Conservation (phyloP, 2,797 vertebrate genomes). For the Artibeus jamaicensis region DNA sequence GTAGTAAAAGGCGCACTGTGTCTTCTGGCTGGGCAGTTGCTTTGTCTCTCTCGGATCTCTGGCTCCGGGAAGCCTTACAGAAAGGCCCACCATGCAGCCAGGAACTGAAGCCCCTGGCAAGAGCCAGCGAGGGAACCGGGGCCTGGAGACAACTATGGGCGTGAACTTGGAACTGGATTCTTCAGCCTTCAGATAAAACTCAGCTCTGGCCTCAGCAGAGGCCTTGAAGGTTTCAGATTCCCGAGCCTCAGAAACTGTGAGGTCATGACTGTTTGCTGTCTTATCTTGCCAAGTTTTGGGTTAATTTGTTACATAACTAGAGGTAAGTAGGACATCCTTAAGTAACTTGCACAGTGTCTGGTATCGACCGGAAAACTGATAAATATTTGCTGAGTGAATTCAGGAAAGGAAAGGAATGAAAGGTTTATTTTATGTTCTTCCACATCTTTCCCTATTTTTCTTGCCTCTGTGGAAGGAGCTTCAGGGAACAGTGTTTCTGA, state of each 20-base stretch:
- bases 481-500: not conserved
- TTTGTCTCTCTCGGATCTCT: not conserved
- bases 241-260: not conserved
- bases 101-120: not conserved
- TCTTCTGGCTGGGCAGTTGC: not conserved
- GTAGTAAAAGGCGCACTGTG: not conserved
- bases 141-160: not conserved
- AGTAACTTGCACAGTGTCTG: not conserved
- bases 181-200: not conserved
- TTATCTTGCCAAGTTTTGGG: not conserved
- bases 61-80: not conserved
- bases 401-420: conserved; percentile 11
- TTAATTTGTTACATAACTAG: conserved; percentile 19
- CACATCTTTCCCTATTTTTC: not conserved
- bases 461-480: not conserved
- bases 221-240: not conserved
- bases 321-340: not conserved
- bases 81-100: not conserved
- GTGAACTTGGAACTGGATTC: not conserved
- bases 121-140: not conserved
- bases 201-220: not conserved
- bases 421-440: conserved; percentile 9
- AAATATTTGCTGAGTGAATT: conserved; percentile 17
- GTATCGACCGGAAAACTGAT: not conserved
- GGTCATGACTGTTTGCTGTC: not conserved